Evolutionary conservation across 1,140 invertebrate species (phyloP), one percentile per base, ranked within the genome.

Genomic region (Drosophila erecta): DNA sequence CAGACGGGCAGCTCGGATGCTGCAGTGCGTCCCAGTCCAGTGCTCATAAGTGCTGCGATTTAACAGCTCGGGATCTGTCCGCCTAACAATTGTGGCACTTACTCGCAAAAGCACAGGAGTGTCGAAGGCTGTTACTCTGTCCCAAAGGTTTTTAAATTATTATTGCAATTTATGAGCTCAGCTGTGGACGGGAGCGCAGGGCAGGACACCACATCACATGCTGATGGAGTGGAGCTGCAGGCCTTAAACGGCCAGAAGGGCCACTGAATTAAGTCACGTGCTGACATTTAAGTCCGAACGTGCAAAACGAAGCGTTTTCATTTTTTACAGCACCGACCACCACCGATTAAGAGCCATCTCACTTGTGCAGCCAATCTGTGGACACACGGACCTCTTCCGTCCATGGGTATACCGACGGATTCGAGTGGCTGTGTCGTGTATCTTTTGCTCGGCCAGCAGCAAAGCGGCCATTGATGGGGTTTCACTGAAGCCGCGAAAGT

Each of bases 271-370:
- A 62, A 76, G 81, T 87, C 83, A 87, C 83, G 83, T 87, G 81
- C 83, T 79, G 83, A 66, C 81, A 85, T 87, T 87, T 87, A 87
- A 85, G 81, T 85, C 81, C 71, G 72, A 84, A 87, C 83, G 83
- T 87, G 83, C 78, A 76, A 87, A 81, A 69, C 62, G 71, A 74
- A 75, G 59, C 78, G 59, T 66, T 79, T 77, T 56, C 14, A 17
- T 51, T 54, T 22, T 11, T 43, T 8, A 6, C 24, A n/a, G n/a
- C 14, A 35, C 27, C 46, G 62, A n/a, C 65, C 22, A 24, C 33
- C 41, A 70, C 50, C 64, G 50, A 70, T 70, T 69, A 70, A 70
- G 66, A 37, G 62, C 20, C 46, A 35, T 67, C 66, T 38, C 66
- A 69, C 49, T 69, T 69, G 47, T 24, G 41, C 44, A 49, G 59